Evolutionary conservation across 2,113 vertebrate genomes (phyloP).

Genomic region (Agapornis roseicollis): DNA sequence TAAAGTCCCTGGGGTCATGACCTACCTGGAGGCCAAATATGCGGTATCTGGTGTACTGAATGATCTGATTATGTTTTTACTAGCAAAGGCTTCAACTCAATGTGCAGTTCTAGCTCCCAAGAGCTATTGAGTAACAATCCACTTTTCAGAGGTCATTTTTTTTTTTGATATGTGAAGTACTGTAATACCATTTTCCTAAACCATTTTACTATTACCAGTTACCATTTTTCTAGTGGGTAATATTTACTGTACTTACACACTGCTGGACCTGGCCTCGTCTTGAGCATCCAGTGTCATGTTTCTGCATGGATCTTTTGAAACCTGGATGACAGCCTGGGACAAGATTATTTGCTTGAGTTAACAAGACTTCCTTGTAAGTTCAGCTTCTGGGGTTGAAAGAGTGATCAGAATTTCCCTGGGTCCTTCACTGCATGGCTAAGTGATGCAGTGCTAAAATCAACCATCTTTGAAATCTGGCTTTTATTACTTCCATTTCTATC

Average conservation of each 20-base stretch:
- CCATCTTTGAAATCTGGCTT: neutral
- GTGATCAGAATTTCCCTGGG: neutral
- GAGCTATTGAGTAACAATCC: neutral
- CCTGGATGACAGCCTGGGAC: neutral
- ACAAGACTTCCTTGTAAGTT: neutral
- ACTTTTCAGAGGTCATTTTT: neutral
- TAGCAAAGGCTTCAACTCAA: neutral
- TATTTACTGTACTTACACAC: neutral
- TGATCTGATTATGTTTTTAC: conserved; percentile 59
- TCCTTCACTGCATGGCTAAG: neutral
- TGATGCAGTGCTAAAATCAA: neutral
- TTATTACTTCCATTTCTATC: neutral
- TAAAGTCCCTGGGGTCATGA: conserved; percentile 65
- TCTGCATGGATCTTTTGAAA: neutral
- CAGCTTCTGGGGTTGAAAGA: neutral
- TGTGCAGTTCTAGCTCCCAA: neutral
- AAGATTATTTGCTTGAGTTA: neutral
- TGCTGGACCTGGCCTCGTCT: neutral
- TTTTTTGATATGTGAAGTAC: neutral
- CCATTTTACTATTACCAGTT: neutral
- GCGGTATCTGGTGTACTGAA: conserved; percentile 54
- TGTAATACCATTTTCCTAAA: neutral
- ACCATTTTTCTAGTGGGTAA: neutral
- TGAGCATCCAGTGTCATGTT: neutral
- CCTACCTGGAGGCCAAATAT: conserved; percentile 61